phyloP scores from a whole-genome alignment of 2,888 invertebrate genomes.

The Plagodis pulveraria region DNA sequence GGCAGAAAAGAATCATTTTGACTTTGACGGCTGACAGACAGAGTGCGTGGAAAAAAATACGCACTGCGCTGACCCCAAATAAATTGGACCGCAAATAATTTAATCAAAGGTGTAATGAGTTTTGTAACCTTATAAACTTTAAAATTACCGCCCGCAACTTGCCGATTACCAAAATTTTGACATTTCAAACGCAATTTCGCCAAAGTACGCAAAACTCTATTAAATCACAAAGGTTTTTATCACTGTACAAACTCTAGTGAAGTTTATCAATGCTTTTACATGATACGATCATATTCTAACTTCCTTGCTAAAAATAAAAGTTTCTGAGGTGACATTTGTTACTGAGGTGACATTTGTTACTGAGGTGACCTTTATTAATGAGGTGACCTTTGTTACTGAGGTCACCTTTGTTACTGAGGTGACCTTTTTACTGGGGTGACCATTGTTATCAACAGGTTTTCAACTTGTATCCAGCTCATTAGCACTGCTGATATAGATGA shows the following conservation, averaged over 20 bases:
- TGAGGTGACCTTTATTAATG: no score
- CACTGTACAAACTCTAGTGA: slow-evolving; percentile 32
- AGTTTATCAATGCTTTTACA: slow-evolving; percentile 21
- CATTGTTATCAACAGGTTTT: no score
- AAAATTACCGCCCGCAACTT: slow-evolving; percentile 8
- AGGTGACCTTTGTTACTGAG: no score
- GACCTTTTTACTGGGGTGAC: background rate
- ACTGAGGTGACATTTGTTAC: background rate
- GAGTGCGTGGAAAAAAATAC: no score
- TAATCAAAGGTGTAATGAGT: slow-evolving; percentile 4
- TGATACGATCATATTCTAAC: background rate
- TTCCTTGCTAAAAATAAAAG: no score
- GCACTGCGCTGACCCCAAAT: background rate
- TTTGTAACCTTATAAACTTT: background rate
- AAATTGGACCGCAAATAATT: background rate
- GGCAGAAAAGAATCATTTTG: no score
- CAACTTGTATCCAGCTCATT: no score
- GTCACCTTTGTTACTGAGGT: no score
- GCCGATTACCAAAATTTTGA: slow-evolving; percentile 7
- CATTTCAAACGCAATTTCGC: slow-evolving; percentile 27
- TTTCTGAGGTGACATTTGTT: no score
- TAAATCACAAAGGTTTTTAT: slow-evolving; percentile 40
- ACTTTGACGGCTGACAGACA: no score
- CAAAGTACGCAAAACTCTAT: slow-evolving; percentile 30
- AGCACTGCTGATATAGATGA: no score